Percentiles rank a stretch among this genome's conserved stretches.
phyloP scores from a whole-genome alignment of 2,797 vertebrate genomes.

The Erethizon dorsatum region DNA sequence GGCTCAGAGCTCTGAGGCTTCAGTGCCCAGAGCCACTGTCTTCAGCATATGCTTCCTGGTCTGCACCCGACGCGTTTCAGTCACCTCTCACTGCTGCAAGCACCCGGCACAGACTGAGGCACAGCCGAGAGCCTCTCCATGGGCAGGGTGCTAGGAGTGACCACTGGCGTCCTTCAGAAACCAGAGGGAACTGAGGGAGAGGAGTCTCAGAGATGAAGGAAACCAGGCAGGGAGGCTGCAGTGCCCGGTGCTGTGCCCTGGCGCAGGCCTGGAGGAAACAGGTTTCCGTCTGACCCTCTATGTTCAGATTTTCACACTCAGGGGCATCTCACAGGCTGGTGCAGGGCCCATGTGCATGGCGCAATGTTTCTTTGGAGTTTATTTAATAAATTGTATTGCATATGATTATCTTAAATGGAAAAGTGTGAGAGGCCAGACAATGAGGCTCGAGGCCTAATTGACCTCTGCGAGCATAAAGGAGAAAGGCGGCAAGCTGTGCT shows the following conservation, averaged over 20 bases:
- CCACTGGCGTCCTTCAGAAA: neutral
- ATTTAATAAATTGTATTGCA: neutral
- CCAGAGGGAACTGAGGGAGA: too few relatives aligned
- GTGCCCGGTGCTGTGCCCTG: rapidly evolving
- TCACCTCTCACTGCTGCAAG: rapidly evolving
- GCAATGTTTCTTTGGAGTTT: neutral
- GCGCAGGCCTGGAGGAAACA: too few relatives aligned
- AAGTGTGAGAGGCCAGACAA: neutral
- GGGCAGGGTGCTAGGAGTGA: neutral
- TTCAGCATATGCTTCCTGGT: neutral
- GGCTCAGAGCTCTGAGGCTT: too few relatives aligned
- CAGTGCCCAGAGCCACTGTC: rapidly evolving
- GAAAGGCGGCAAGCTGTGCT: too few relatives aligned
- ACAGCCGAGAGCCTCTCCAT: neutral
- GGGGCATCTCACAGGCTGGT: too few relatives aligned
- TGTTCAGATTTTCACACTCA: neutral
- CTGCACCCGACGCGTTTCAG: rapidly evolving
- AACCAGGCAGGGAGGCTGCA: neutral
- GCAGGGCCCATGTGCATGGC: too few relatives aligned
- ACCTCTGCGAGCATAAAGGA: neutral
- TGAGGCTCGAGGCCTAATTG: neutral
- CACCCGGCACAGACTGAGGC: neutral
- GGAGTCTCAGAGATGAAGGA: rapidly evolving
- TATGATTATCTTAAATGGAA: neutral
- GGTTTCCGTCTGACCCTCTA: rapidly evolving